Percentiles rank a stretch among this genome's conserved stretches.
Conservation (phyloP, 2,113 vertebrate genomes). For the Sprattus sprattus region DNA sequence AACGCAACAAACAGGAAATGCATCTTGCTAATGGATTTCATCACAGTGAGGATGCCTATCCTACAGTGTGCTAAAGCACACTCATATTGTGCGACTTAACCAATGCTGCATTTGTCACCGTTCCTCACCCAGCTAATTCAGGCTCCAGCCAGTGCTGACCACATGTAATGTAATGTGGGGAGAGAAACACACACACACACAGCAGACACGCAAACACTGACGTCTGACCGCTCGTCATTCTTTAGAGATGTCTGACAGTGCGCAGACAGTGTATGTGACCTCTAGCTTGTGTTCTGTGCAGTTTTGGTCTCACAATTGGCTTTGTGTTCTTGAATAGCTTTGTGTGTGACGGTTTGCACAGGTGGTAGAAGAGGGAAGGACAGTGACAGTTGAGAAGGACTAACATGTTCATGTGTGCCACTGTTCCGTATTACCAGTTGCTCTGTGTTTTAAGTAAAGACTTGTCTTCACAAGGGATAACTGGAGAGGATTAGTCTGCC, state of each 20-base stretch:
- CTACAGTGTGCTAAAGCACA: background rate
- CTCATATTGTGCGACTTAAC: background rate
- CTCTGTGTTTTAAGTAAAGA: background rate
- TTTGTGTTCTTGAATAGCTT: background rate
- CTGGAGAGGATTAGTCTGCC: too few relatives aligned
- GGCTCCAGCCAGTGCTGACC: background rate
- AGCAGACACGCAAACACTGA: background rate
- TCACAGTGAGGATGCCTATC: conserved; percentile 18
- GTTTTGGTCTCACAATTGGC: background rate
- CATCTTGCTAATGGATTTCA: conserved; percentile 62
- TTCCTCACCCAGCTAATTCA: background rate
- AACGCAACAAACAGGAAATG: conserved; percentile 64
- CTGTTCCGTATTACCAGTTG: background rate
- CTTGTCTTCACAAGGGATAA: too few relatives aligned
- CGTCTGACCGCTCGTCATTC: too few relatives aligned
- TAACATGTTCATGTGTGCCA: background rate
- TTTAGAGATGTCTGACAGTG: background rate
- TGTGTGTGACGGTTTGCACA: background rate
- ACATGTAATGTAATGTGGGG: background rate
- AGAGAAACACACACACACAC: background rate
- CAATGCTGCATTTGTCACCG: background rate
- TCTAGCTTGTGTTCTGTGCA: background rate
- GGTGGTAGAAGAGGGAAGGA: background rate
- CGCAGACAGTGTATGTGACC: background rate
- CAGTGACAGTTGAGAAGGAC: background rate